Conservation (phyloP, 2,888 invertebrate genomes). For the Agriopis leucophaearia region DNA sequence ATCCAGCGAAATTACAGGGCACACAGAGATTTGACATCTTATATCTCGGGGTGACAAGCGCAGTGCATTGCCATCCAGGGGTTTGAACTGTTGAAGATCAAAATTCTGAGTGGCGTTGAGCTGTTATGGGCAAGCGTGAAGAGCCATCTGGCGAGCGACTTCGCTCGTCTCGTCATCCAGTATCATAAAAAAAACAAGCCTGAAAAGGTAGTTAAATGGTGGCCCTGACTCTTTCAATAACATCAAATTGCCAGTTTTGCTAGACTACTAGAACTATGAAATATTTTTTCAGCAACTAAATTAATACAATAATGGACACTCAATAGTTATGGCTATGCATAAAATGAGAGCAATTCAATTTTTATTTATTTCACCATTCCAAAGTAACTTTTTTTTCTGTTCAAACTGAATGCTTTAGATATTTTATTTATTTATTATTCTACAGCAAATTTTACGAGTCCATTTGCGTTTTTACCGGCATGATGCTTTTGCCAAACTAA, state of each 20-base stretch:
- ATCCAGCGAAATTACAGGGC: too few species aligned
- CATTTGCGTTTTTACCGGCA: constrained; percentile 28
- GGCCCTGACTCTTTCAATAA: not conserved
- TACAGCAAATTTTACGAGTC: constrained; percentile 31
- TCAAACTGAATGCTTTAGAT: constrained; percentile 20
- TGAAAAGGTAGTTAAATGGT: not conserved
- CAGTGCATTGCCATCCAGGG: too few species aligned
- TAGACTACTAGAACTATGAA: not conserved
- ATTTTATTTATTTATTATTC: constrained; percentile 28
- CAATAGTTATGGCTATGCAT: constrained; percentile 22
- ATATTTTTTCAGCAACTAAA: not conserved
- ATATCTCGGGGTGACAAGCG: too few species aligned
- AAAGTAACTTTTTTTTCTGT: constrained; percentile 19
- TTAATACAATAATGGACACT: not conserved
- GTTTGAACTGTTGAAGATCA: too few species aligned
- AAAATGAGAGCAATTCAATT: constrained; percentile 34
- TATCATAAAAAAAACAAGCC: too few species aligned
- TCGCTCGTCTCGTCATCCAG: too few species aligned
- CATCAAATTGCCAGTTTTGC: not conserved
- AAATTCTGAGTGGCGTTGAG: too few species aligned
- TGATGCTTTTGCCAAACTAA: constrained; percentile 28
- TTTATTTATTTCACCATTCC: constrained; percentile 33
- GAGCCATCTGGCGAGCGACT: too few species aligned
- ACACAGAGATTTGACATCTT: too few species aligned
- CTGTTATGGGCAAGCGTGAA: too few species aligned